These are phyloP conservation scores for Apodemus speciosus DNA, from an alignment of 2,113 vertebrate genomes.

Conservation along the genomic window DNA sequence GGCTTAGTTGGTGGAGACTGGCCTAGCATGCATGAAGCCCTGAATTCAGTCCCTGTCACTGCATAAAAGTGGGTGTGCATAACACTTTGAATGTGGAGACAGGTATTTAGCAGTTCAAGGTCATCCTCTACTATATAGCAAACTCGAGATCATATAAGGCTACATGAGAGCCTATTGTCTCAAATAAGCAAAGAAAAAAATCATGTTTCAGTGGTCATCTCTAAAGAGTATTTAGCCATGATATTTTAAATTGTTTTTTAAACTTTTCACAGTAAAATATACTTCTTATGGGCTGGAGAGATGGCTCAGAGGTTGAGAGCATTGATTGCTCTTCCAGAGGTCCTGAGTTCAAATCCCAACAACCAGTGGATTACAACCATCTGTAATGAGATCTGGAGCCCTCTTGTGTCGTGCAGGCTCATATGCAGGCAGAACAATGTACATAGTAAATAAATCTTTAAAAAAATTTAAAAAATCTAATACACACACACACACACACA, in stretches of 20 bases:
- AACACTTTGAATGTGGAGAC: neutral
- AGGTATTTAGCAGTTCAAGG: neutral
- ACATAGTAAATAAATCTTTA: no score
- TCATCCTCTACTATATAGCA: neutral
- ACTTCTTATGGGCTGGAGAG: no score
- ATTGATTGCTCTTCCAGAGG: no score
- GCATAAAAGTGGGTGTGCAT: neutral
- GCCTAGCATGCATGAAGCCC: neutral
- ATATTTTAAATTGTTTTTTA: conserved; percentile 43
- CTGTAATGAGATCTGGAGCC: no score
- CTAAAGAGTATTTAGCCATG: conserved; percentile 42
- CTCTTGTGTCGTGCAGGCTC: no score
- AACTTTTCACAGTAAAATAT: conserved; percentile 30
- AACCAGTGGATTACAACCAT: no score
- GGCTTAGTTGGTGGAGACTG: neutral
- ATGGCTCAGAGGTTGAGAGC: no score
- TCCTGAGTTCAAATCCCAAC: no score
- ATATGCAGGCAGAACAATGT: no score
- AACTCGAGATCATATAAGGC: no score
- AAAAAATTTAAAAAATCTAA: no score
- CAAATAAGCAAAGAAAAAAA: neutral
- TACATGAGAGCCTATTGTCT: neutral
- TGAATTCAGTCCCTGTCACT: neutral
- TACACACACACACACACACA: no score
- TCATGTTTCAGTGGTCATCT: conserved; percentile 8